Evolutionary conservation across 2,797 vertebrate genomes (phyloP), one percentile per base, ranked within the genome.

Genomic region (Pipistrellus pipistrellus): DNA sequence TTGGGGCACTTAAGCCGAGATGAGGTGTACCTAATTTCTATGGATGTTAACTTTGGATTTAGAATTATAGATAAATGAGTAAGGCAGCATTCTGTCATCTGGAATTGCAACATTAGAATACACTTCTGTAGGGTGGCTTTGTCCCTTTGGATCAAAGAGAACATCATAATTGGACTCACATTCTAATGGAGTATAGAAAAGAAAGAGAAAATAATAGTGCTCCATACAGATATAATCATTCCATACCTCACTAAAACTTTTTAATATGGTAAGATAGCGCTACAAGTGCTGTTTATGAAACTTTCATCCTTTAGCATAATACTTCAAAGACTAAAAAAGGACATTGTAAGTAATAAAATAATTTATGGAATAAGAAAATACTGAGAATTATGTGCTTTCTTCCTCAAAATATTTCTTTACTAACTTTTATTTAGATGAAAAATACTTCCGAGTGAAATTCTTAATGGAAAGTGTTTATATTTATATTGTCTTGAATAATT

Each of bases 371-470:
- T 76, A 76, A 88, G 38, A 88, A 87, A 92, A 44, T 18, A 81
- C 85, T 81, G 80, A 68, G 44, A 82, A 35, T 55, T 53, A 62
- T 85, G 27, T 48, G 68, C 14, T 51, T 90, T 59, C 55, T 95
- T 78, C 14, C 20, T 76, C 66, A 51, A 2, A 48, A 4, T 57
- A 75, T 83, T n/a, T 95, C 57, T 94, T 93, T 21, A 41, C 77
- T 59, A 83, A 30, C 23, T 90, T 71, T 86, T 76, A 75, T 32
- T 32, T 69, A 82, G 38, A 30, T 64, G 11, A 64, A 59, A 89
- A 94, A 88, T 48, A 91, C 48, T 90, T 88, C 51, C 10, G 13
- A 66, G 30, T 80, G 57, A 94, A 87, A 71, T 91, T 88, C 27
- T 59, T 88, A 41, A 75, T 35, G 8, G 25, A 88, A 80, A 66